Conservation (phyloP, 2,888 invertebrate species). For the Synanthedon tipuliformis region DNA sequence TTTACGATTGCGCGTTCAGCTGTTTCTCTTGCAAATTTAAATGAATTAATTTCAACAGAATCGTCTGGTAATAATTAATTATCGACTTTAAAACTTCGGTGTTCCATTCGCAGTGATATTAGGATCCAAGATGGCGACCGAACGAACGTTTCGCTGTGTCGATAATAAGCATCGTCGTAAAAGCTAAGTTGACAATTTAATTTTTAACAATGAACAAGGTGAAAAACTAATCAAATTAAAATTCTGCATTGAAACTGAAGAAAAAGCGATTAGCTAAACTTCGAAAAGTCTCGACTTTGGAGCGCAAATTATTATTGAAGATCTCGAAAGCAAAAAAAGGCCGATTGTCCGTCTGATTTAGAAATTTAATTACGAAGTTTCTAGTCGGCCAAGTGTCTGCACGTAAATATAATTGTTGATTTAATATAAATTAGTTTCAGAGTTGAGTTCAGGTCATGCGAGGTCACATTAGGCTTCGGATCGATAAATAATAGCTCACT, state of each 20-base stretch:
- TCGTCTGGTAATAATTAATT: slow-evolving; percentile 22
- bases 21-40: slow-evolving; percentile 7
- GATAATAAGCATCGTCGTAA: too few species aligned
- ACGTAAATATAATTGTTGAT: too few species aligned
- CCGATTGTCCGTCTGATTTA: not conserved
- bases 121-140: slow-evolving; percentile 16
- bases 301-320: not conserved
- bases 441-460: too few species aligned
- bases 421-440: too few species aligned
- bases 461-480: too few species aligned
- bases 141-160: not conserved
- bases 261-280: not conserved
- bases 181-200: too few species aligned
- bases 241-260: not conserved
- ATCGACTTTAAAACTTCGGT: slow-evolving; percentile 18
- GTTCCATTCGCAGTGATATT: slow-evolving; percentile 10
- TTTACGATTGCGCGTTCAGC: not conserved
- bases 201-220: too few species aligned
- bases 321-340: not conserved
- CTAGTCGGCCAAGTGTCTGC: not conserved
- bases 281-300: not conserved
- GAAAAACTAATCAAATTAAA: not conserved
- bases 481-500: too few species aligned
- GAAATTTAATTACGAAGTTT: not conserved
- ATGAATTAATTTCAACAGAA: slow-evolving; percentile 14